phyloP scores from a whole-genome alignment of 2,113 vertebrate genomes.

The Irena cyanogastra region DNA sequence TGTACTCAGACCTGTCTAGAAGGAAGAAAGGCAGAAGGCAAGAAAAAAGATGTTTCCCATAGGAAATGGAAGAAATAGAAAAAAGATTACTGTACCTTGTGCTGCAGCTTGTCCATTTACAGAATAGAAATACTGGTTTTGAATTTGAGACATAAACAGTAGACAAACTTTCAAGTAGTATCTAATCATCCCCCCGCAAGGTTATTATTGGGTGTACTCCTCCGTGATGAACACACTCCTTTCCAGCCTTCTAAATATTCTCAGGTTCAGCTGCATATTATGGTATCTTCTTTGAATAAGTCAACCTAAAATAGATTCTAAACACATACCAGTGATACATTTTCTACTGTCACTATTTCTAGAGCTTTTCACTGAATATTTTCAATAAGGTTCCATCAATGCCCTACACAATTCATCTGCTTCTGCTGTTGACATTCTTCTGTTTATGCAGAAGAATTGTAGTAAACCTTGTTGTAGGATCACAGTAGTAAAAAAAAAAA shows the following conservation, averaged over 20 bases:
- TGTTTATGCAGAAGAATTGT: not conserved
- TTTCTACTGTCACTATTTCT: not conserved
- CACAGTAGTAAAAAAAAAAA: not conserved
- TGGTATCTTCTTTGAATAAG: not conserved
- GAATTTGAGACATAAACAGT: not conserved
- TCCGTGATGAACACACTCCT: not conserved
- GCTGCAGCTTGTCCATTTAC: not conserved
- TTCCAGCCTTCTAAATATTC: not conserved
- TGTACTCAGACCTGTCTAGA: not conserved
- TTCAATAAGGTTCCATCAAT: not conserved
- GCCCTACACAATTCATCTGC: not conserved
- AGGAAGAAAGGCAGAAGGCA: not conserved
- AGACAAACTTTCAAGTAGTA: slow-evolving; percentile 5
- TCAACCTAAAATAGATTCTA: not conserved
- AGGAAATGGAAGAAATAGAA: not conserved
- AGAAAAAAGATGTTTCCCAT: not conserved
- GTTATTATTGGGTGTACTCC: not conserved
- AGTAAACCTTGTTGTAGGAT: not conserved
- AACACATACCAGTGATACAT: not conserved
- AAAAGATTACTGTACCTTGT: not conserved
- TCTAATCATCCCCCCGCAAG: not conserved
- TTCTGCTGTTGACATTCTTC: not conserved
- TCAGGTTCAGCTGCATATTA: not conserved
- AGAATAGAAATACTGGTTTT: not conserved
- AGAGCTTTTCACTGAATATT: not conserved